phyloP scores from a whole-genome alignment of 2,888 invertebrate genomes.

The Altica lythri region DNA sequence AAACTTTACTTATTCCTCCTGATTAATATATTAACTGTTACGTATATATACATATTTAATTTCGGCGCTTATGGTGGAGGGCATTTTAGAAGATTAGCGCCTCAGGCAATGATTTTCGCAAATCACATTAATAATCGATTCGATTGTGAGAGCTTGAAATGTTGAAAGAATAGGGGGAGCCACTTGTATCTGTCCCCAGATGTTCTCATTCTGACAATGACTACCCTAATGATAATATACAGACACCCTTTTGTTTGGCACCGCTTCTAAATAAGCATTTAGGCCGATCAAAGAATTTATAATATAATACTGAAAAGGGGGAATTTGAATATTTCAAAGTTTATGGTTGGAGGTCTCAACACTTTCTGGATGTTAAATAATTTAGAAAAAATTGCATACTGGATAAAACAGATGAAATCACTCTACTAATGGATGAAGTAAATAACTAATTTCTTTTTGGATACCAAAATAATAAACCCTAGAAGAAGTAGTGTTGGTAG shows the following conservation, averaged over 20 bases:
- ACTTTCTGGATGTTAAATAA: no score
- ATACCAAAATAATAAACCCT: not conserved
- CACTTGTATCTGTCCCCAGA: conserved; percentile 33
- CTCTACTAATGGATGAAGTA: no score
- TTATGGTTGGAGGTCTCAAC: no score
- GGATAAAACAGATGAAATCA: no score
- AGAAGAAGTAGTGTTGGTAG: not conserved
- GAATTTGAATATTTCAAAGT: no score
- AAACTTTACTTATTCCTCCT: no score
- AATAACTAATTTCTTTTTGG: no score
- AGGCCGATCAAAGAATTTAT: conserved; percentile 25
- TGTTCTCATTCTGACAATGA: conserved; percentile 35
- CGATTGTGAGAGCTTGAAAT: conserved; percentile 16
- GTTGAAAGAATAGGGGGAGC: conserved; percentile 7
- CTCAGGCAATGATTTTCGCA: conserved; percentile 36
- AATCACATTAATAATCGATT: conserved; percentile 40
- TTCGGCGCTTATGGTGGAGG: no score
- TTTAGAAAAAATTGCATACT: no score
- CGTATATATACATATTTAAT: no score
- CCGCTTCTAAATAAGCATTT: conserved; percentile 27
- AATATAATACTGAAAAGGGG: conserved; percentile 19
- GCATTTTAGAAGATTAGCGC: conserved; percentile 37
- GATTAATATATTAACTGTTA: no score
- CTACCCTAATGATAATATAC: conserved; percentile 34
- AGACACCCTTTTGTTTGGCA: conserved; percentile 26